Evolutionary conservation across 2,797 vertebrate species (phyloP).

Genomic region (Tarsius wallacei): DNA sequence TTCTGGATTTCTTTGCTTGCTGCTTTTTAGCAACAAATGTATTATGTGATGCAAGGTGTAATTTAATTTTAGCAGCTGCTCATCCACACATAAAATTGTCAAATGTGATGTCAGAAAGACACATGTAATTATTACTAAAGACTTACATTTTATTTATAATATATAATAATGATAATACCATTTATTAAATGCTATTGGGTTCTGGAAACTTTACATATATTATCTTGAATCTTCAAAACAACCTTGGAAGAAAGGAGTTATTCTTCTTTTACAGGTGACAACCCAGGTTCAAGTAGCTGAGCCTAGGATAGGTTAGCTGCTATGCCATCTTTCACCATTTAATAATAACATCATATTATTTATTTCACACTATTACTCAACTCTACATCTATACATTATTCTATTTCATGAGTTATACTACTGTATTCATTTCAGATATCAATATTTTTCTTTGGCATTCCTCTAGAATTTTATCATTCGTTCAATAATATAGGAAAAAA

Average conservation of each 20-base stretch:
- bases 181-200: no score
- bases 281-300: not conserved
- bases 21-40: conserved; percentile 38
- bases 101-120: conserved; percentile 34
- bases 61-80: conserved; percentile 65
- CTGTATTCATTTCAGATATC: not conserved
- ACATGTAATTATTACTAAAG: not conserved
- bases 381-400: not conserved
- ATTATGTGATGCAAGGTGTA: not conserved
- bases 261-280: not conserved
- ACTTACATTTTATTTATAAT: conserved; percentile 7
- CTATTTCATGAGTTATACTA: not conserved
- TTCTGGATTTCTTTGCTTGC: conserved; percentile 35
- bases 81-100: conserved; percentile 29
- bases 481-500: not conserved
- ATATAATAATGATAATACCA: not conserved
- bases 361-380: not conserved
- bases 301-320: not conserved
- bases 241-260: not conserved
- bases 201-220: no score
- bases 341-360: not conserved
- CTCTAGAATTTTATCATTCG: not conserved
- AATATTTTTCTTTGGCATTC: not conserved
- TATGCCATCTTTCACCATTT: not conserved
- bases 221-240: not conserved